Conservation (phyloP, 2,888 invertebrate genomes). For the Cistogaster globosa region DNA sequence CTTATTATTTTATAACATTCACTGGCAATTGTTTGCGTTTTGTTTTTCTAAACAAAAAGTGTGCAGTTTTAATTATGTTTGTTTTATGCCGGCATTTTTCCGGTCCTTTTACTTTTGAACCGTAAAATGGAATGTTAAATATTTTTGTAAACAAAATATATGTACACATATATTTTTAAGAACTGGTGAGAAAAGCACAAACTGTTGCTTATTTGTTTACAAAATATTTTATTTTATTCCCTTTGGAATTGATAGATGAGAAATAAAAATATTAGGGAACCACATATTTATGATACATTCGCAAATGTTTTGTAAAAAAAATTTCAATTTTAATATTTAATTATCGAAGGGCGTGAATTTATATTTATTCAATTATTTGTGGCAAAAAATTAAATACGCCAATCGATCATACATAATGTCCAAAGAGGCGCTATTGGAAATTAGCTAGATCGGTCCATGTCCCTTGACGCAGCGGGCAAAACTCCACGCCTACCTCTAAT, state of each 20-base stretch:
- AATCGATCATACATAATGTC: too few species aligned
- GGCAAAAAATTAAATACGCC: too few species aligned
- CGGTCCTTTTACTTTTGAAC: neutral
- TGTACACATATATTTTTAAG: neutral
- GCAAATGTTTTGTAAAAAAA: too few species aligned
- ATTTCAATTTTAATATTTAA: too few species aligned
- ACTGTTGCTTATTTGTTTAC: slow-evolving; percentile 65
- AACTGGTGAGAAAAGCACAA: slow-evolving; percentile 1
- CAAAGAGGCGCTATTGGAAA: too few species aligned
- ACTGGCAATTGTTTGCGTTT: slow-evolving; percentile 23
- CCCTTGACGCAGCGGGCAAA: too few species aligned
- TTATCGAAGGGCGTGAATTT: too few species aligned
- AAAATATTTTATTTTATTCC: neutral
- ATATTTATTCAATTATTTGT: too few species aligned
- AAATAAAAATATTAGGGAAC: neutral
- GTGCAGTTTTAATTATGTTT: slow-evolving; percentile 10
- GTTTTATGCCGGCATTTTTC: slow-evolving; percentile 46
- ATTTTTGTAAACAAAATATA: slow-evolving; percentile 63
- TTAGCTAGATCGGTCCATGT: too few species aligned
- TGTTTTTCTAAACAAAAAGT: slow-evolving; percentile 2
- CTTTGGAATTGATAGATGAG: neutral
- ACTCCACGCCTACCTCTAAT: too few species aligned
- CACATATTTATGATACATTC: neutral
- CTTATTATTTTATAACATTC: slow-evolving; percentile 52
- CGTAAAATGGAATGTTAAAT: neutral